Percentiles rank a stretch among this genome's conserved stretches.
phyloP scores from a whole-genome alignment of 1,140 invertebrate genomes.

The Hyphantria cunea region DNA sequence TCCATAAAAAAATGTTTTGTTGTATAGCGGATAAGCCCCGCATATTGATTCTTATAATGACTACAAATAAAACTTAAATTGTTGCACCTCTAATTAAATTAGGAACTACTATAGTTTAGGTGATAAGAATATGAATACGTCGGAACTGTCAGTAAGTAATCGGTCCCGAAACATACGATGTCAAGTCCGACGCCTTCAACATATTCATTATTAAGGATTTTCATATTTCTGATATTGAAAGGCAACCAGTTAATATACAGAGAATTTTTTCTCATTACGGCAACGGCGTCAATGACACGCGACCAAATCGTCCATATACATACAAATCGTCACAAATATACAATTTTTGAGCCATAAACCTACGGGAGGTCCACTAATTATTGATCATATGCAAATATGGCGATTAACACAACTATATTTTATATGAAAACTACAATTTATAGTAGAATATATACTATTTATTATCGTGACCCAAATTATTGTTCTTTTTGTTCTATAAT shows the following conservation, averaged over 20 bases:
- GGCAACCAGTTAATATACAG: constrained; percentile 4
- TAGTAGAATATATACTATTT: constrained; percentile 1
- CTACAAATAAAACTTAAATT: too few relatives aligned
- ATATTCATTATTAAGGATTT: too few relatives aligned
- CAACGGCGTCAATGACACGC: constrained; percentile 40
- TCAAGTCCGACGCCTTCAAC: too few relatives aligned
- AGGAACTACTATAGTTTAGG: too few relatives aligned
- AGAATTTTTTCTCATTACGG: constrained; percentile 17
- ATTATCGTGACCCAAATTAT: constrained; percentile 11
- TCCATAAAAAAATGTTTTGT: too few relatives aligned
- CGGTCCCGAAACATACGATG: too few relatives aligned
- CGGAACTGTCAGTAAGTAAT: too few relatives aligned
- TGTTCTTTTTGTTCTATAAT: neutral
- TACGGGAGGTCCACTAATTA: constrained; percentile 70
- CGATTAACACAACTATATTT: constrained; percentile 25
- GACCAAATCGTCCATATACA: constrained; percentile 53
- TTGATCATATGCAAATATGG: constrained; percentile 60
- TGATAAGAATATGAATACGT: too few relatives aligned
- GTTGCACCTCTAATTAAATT: too few relatives aligned
- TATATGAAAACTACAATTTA: constrained; percentile 18
- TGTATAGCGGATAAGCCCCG: too few relatives aligned
- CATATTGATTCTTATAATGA: too few relatives aligned
- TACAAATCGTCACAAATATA: constrained; percentile 56
- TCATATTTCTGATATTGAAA: neutral
- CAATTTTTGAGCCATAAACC: constrained; percentile 54